Conservation (phyloP, 2,797 vertebrate genomes). For the Smutsia gigantea region DNA sequence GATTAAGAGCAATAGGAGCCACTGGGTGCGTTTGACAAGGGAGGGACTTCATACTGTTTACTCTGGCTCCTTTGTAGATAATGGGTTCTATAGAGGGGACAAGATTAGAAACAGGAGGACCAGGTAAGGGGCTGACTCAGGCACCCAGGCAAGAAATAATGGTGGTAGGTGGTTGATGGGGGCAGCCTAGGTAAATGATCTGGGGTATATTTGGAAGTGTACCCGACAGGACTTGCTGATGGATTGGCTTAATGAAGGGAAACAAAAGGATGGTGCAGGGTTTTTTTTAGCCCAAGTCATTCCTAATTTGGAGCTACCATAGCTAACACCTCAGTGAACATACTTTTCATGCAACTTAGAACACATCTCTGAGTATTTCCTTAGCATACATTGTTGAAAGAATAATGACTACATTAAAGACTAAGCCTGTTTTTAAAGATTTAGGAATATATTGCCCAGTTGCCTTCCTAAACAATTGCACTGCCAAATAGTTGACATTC, state of each 20-base stretch:
- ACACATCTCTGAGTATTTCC: not conserved
- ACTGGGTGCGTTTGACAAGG: not conserved
- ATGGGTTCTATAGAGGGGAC: not conserved
- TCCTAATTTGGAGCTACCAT: not conserved
- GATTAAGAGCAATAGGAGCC: not conserved
- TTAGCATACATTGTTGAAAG: not conserved
- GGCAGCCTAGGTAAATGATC: not conserved
- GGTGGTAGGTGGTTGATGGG: not conserved
- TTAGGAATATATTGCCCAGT: not conserved
- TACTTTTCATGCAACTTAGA: not conserved
- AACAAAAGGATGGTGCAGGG: not conserved
- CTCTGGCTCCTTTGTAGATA: not conserved
- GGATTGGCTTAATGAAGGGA: not conserved
- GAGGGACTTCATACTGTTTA: not conserved
- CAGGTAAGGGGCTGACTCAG: not conserved
- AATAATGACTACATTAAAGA: not conserved
- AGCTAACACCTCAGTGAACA: not conserved
- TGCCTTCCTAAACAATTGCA: not conserved
- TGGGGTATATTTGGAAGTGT: not conserved
- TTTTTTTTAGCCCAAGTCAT: not conserved
- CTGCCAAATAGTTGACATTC: not conserved
- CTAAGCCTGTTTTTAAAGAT: not conserved
- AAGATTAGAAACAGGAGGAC: not conserved
- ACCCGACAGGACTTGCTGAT: not conserved
- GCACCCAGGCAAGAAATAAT: not conserved